phyloP scores from a whole-genome alignment of 2,888 invertebrate genomes.

The Hydriomena furcata region DNA sequence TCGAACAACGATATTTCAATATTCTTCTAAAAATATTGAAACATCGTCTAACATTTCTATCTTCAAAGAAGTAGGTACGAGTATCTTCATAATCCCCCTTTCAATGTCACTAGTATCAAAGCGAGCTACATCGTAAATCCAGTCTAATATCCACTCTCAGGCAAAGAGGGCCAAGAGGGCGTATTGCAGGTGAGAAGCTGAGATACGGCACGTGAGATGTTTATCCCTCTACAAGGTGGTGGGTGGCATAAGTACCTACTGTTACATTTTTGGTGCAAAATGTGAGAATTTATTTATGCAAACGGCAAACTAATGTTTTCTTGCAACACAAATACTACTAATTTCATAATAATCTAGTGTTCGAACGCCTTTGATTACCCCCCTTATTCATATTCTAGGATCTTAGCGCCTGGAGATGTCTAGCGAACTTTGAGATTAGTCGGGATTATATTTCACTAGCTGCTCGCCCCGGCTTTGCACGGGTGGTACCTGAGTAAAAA shows the following conservation, averaged over 20 bases:
- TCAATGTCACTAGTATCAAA: constrained; percentile 12
- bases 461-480: too few species aligned
- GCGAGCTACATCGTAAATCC: constrained; percentile 21
- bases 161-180: constrained; percentile 19
- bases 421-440: too few species aligned
- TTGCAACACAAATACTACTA: too few species aligned
- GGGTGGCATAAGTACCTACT: neutral
- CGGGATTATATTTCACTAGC: too few species aligned
- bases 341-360: too few species aligned
- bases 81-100: constrained; percentile 8
- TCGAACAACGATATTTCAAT: constrained; percentile 1
- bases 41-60: constrained; percentile 1
- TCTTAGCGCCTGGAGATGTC: too few species aligned
- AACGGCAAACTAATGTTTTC: too few species aligned
- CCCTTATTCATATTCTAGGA: too few species aligned
- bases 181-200: constrained; percentile 32
- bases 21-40: constrained; percentile 5
- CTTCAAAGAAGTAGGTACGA: neutral
- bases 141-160: constrained; percentile 20
- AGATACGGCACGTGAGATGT: constrained; percentile 34
- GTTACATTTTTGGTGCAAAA: neutral
- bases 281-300: too few species aligned
- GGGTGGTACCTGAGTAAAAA: too few species aligned
- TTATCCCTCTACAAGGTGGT: constrained; percentile 26
- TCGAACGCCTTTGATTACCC: too few species aligned